These are phyloP conservation scores for Cheilosia grossa DNA, from an alignment of 2,888 invertebrate species.

Conservation along the genomic window DNA sequence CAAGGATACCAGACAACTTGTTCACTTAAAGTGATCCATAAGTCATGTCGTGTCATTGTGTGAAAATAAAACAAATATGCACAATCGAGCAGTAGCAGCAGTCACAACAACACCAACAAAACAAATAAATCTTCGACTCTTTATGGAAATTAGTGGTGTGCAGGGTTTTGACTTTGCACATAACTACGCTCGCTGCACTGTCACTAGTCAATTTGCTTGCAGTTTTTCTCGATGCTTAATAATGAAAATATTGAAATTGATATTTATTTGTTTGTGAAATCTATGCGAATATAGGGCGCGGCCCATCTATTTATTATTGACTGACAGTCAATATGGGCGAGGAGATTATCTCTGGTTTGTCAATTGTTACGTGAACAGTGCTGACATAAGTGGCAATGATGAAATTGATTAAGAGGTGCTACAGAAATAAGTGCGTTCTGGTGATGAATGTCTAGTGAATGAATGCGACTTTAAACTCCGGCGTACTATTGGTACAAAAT, in stretches of 20 bases:
- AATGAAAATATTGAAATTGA: conserved; percentile 33
- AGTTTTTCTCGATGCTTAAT: neutral
- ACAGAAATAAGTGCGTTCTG: neutral
- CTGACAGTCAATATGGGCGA: conserved; percentile 14
- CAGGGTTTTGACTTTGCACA: neutral
- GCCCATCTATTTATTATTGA: neutral
- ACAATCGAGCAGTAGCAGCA: neutral
- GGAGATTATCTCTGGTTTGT: conserved; percentile 13
- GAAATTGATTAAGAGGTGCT: neutral
- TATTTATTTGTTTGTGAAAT: conserved; percentile 43
- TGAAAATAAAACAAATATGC: conserved; percentile 33
- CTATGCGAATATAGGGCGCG: conserved; percentile 47
- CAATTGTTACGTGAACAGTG: conserved; percentile 5
- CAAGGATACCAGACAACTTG: conserved; percentile 38
- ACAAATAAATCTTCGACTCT: conserved; percentile 28
- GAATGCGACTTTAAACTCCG: too few species aligned
- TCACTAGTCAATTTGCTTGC: neutral
- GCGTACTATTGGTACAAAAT: too few species aligned
- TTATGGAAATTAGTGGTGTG: conserved; percentile 23
- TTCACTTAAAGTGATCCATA: conserved; percentile 55
- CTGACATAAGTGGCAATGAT: neutral
- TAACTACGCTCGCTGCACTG: neutral
- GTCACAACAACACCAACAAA: neutral
- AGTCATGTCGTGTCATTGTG: conserved; percentile 62
- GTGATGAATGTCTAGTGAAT: too few species aligned